phyloP scores from a whole-genome alignment of 2,113 vertebrate species.

The Dascyllus trimaculatus region DNA sequence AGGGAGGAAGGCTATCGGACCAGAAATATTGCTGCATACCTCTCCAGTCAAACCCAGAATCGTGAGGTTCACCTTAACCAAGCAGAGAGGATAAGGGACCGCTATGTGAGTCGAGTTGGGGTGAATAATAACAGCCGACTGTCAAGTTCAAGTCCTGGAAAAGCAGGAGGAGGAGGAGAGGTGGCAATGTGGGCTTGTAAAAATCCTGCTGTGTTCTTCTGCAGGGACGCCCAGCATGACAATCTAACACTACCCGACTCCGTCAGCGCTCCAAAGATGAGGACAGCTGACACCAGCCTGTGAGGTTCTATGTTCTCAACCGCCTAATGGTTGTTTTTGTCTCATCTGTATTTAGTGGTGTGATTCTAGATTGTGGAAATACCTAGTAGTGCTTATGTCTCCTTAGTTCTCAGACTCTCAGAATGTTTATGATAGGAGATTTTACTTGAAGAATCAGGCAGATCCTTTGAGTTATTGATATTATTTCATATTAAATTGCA shows the following conservation, averaged over 20 bases:
- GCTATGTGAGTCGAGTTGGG: slow-evolving; percentile 79
- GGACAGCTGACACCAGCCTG: slow-evolving; percentile 88
- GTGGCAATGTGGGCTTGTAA: slow-evolving; percentile 94
- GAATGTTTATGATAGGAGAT: too few relatives aligned
- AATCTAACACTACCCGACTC: slow-evolving; percentile 67
- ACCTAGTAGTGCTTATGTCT: too few relatives aligned
- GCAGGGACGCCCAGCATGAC: slow-evolving; percentile 87
- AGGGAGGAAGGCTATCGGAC: slow-evolving; percentile 94
- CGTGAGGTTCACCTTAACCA: slow-evolving; percentile 65
- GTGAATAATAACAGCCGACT: slow-evolving; percentile 77
- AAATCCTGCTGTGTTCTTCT: slow-evolving; percentile 93
- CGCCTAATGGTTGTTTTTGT: too few relatives aligned
- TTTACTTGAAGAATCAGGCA: too few relatives aligned
- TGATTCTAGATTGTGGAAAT: too few relatives aligned
- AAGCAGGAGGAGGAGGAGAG: slow-evolving; percentile 81
- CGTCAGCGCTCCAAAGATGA: slow-evolving; percentile 69
- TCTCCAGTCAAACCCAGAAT: slow-evolving; percentile 81
- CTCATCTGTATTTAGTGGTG: too few relatives aligned
- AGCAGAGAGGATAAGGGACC: slow-evolving; percentile 83
- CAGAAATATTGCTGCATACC: slow-evolving; percentile 86
- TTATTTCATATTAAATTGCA: too few relatives aligned
- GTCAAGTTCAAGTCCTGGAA: slow-evolving; percentile 84
- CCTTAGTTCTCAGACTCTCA: too few relatives aligned
- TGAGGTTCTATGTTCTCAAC: slow-evolving; percentile 66
- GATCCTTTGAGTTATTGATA: too few relatives aligned